Evolutionary conservation across 2,797 vertebrate genomes (phyloP), one percentile per base, ranked within the genome.

Genomic region (Huso huso): DNA sequence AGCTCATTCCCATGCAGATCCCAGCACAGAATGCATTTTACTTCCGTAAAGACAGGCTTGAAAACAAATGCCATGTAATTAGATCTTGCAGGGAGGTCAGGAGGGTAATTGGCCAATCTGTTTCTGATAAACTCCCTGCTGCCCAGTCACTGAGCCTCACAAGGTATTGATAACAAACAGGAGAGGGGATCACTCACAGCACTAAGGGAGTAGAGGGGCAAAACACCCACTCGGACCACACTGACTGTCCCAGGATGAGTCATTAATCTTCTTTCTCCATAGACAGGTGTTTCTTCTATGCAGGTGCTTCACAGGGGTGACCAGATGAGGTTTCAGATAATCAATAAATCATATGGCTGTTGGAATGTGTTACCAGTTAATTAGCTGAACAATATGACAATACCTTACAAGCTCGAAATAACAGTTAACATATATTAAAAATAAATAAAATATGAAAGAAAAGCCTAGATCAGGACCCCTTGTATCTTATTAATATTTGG

Each of bases 111-210:
- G 70, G 70, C 51, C 66, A 63, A 74, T 71, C 71, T 68, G 62
- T 69, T 58, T 58, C 10, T 71, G 65, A 69, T 71, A 66, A 71
- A 64, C 66, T 61, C 65, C 53, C 12, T 49, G 2, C 48, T 61
- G 62, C 62, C n/a, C 70, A 37, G 61, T 8, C 61, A 23, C 11
- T 69, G 18, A 69, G 67, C 11, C 13, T 11, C 62, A 57, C 51
- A 58, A 13, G 62, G 66, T 51, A 64, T 64, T 63, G 53, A 66
- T 69, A 71, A 72, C 70, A 18, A 61, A 67, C 61, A 51, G 64
- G 23, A 66, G 64, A 81, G 76, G 79, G 85, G 81, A 80, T 70
- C 83, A 73, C 83, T 81, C 75, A 78, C 74, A 81, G 80, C 79
- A 82, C 84, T 78, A 71, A 6, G 83, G 15, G 15, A 18, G 15